A percentile compares a stretch with the other conserved stretches of the same genome.
phyloP scores from a whole-genome alignment of 1,140 invertebrate genomes.

The Trachymyrmex septentrionalis region DNA sequence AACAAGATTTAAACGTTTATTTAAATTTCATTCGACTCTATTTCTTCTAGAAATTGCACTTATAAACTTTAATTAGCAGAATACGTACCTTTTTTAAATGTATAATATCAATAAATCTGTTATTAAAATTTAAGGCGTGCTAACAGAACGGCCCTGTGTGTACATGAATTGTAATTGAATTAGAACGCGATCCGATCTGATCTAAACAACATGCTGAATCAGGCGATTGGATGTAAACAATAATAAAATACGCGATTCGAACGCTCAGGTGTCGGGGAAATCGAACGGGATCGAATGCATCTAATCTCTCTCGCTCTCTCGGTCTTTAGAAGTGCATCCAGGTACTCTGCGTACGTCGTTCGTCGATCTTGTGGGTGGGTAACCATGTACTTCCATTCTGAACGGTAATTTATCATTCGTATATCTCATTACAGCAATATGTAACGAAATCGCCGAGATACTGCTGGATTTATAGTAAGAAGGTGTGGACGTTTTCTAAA shows the following conservation, averaged over 20 bases:
- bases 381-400: background rate
- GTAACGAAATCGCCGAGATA: slow-evolving; percentile 29
- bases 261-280: slow-evolving; percentile 12
- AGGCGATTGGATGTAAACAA: slow-evolving; percentile 16
- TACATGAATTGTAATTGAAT: slow-evolving; percentile 2
- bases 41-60: background rate
- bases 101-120: background rate
- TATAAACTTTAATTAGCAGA: background rate
- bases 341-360: slow-evolving; percentile 2
- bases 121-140: background rate
- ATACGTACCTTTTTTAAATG: background rate
- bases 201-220: slow-evolving; percentile 19
- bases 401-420: slow-evolving; percentile 42
- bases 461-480: slow-evolving; percentile 7
- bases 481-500: slow-evolving; percentile 33
- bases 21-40: background rate
- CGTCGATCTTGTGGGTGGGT: background rate
- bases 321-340: background rate
- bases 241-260: slow-evolving; percentile 18
- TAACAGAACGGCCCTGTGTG: background rate
- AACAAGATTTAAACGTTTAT: background rate
- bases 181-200: slow-evolving; percentile 8
- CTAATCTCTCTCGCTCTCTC: slow-evolving; percentile 14
- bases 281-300: background rate
- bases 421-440: slow-evolving; percentile 22